Conservation (phyloP, 2,888 invertebrate genomes). For the Phaedon cochleariae region DNA sequence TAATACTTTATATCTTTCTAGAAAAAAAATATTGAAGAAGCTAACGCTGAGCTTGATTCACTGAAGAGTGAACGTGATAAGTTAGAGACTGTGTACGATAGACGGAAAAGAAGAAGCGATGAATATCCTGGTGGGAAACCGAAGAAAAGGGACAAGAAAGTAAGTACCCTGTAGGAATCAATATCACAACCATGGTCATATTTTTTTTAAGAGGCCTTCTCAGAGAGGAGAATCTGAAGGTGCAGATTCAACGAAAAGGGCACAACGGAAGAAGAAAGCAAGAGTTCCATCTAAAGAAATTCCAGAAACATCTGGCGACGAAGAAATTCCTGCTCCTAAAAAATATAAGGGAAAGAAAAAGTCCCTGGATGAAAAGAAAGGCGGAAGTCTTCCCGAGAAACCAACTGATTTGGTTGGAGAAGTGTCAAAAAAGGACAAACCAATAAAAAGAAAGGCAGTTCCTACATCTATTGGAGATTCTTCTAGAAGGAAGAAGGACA, state of each 20-base stretch:
- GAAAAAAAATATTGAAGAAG: slow-evolving; percentile 24
- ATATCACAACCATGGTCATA: background rate
- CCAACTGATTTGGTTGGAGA: background rate
- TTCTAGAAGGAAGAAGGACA: background rate
- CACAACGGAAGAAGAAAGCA: slow-evolving; percentile 7
- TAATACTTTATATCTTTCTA: slow-evolving; percentile 3
- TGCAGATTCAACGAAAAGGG: background rate
- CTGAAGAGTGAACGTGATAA: slow-evolving; percentile 15
- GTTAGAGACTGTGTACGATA: slow-evolving; percentile 10
- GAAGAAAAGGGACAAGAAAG: slow-evolving; percentile 15
- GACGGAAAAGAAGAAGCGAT: slow-evolving; percentile 16
- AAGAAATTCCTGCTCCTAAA: slow-evolving; percentile 9
- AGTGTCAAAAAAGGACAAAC: background rate
- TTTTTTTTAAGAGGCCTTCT: background rate
- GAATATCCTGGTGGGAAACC: background rate
- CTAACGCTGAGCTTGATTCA: slow-evolving; percentile 20
- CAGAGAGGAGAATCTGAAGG: background rate
- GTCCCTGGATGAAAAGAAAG: background rate
- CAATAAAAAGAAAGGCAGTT: background rate
- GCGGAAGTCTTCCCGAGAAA: background rate
- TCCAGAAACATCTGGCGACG: slow-evolving; percentile 11
- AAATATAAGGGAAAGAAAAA: slow-evolving; percentile 5
- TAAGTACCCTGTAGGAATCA: background rate
- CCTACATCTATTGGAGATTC: background rate
- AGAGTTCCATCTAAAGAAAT: slow-evolving; percentile 8